phyloP scores from a whole-genome alignment of 2,888 invertebrate genomes.

The Thumatha senex region DNA sequence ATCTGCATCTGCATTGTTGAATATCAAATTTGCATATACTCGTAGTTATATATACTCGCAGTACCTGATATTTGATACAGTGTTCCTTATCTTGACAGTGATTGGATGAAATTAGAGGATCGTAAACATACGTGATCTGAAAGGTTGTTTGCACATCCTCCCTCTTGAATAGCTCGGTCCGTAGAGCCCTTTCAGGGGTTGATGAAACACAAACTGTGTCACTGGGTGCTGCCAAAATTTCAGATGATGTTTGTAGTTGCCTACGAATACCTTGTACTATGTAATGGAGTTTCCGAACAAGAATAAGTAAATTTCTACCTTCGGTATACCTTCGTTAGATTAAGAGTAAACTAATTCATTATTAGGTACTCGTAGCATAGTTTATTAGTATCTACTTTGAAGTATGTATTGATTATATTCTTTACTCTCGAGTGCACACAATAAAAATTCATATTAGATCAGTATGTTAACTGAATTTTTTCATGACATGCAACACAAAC shows the following conservation, averaged over 20 bases:
- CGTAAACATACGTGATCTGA: conserved; percentile 60
- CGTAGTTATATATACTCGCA: conserved; percentile 17
- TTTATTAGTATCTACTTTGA: too few species aligned
- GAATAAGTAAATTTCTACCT: conserved; percentile 31
- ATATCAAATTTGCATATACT: neutral
- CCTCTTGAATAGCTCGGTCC: conserved; percentile 57
- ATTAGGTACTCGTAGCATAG: too few species aligned
- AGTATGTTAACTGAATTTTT: too few species aligned
- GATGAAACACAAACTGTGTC: conserved; percentile 81
- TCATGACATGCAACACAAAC: too few species aligned
- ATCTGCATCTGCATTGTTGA: too few species aligned
- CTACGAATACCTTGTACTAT: conserved; percentile 59
- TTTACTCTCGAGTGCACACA: too few species aligned
- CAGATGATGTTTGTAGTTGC: conserved; percentile 60
- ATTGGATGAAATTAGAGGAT: conserved; percentile 67
- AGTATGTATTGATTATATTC: too few species aligned
- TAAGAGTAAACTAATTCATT: conserved; percentile 4
- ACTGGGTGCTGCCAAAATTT: conserved; percentile 70
- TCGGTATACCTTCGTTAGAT: conserved; percentile 24
- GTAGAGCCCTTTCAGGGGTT: conserved; percentile 61
- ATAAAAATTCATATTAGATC: too few species aligned
- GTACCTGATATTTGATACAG: conserved; percentile 12
- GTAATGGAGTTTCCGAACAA: conserved; percentile 59
- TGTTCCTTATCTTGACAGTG: conserved; percentile 52
- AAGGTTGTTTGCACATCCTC: conserved; percentile 58